Evolutionary conservation across 2,797 vertebrate species (phyloP).

Genomic region (Epinephelus coioides): DNA sequence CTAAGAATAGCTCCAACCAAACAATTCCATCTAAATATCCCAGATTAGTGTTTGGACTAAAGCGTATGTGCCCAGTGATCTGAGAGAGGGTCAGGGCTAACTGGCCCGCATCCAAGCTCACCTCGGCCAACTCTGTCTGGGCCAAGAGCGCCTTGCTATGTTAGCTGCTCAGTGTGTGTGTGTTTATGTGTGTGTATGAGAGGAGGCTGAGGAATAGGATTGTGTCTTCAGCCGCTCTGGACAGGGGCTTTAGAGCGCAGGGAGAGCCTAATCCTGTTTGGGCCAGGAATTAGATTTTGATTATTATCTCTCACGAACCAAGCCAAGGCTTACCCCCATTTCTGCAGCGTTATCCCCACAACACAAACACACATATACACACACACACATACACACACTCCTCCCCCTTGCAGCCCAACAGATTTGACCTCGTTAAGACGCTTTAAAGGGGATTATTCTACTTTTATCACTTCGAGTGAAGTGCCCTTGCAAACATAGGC

Average conservation of each 20-base stretch:
- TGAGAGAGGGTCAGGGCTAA: constrained; percentile 66
- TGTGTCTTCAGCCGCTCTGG: constrained; percentile 80
- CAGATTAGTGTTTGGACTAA: constrained; percentile 74
- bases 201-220: constrained; percentile 77
- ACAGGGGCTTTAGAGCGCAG: constrained; percentile 77
- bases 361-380: constrained; percentile 49
- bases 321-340: constrained; percentile 81
- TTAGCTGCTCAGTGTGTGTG: constrained; percentile 52
- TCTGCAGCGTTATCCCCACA: constrained; percentile 73
- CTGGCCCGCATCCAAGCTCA: constrained; percentile 69
- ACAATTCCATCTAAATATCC: constrained; percentile 81
- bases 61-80: constrained; percentile 76
- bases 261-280: constrained; percentile 85
- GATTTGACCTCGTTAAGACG: constrained; percentile 86
- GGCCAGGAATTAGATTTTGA: constrained; percentile 87
- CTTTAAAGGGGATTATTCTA: constrained; percentile 86
- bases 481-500: constrained; percentile 82
- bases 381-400: constrained; percentile 36
- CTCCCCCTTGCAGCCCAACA: constrained; percentile 67
- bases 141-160: constrained; percentile 52
- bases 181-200: constrained; percentile 20
- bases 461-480: constrained; percentile 86
- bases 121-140: constrained; percentile 60
- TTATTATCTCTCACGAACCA: constrained; percentile 85
- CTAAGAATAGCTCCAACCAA: constrained; percentile 74